Conservation (phyloP, 2,888 invertebrate genomes). For the Papilio demoleus region DNA sequence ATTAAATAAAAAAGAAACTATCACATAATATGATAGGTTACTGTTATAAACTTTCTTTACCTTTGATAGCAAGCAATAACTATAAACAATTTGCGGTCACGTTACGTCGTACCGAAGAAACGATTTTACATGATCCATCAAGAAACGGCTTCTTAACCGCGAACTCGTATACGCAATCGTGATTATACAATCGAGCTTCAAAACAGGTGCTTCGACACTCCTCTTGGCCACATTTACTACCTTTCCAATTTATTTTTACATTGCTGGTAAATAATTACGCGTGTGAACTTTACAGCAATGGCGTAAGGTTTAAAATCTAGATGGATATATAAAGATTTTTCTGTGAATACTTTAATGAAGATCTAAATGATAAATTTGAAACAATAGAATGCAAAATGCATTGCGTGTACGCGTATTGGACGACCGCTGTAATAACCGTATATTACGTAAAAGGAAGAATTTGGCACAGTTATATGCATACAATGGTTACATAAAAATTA, state of each 20-base stretch:
- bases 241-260: slow-evolving; percentile 30
- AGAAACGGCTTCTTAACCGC: slow-evolving; percentile 25
- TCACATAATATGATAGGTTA: not conserved
- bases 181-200: slow-evolving; percentile 21
- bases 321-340: slow-evolving; percentile 5
- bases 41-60: slow-evolving; percentile 7
- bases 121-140: slow-evolving; percentile 7
- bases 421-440: not conserved
- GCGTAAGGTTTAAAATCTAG: slow-evolving; percentile 7
- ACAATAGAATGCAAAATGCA: slow-evolving; percentile 28
- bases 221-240: not conserved
- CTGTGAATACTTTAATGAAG: not conserved
- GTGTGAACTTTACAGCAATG: slow-evolving; percentile 14
- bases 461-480: slow-evolving; percentile 1
- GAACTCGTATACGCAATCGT: slow-evolving; percentile 34
- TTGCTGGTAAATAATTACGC: slow-evolving; percentile 15
- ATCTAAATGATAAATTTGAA: slow-evolving; percentile 3
- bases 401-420: not conserved
- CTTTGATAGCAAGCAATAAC: not conserved
- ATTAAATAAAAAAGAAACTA: not conserved
- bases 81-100: slow-evolving; percentile 21
- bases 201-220: slow-evolving; percentile 19
- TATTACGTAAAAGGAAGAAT: slow-evolving; percentile 12
- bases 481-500: not conserved
- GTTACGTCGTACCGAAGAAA: slow-evolving; percentile 18